phyloP scores from a whole-genome alignment of 1,140 invertebrate species.

The Cyclargus thomasi region DNA sequence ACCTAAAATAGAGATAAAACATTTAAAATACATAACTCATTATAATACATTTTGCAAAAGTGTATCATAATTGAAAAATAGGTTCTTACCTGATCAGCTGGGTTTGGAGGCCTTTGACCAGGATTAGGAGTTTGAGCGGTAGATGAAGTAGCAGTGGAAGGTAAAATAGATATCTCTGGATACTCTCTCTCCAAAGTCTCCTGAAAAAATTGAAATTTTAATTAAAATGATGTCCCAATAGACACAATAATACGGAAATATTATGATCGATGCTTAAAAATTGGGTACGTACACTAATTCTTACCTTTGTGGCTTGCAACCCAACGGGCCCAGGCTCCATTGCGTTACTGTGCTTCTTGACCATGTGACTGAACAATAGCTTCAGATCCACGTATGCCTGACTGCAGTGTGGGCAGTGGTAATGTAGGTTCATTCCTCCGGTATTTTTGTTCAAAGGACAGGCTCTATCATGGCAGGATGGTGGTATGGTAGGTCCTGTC shows the following conservation, averaged over 20 bases:
- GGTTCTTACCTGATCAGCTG: constrained; percentile 57
- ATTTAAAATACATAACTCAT: background rate
- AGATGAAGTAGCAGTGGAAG: constrained; percentile 67
- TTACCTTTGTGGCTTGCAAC: constrained; percentile 69
- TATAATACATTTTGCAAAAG: too few relatives aligned
- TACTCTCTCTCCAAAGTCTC: constrained; percentile 74
- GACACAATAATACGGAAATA: background rate
- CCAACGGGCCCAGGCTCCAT: constrained; percentile 61
- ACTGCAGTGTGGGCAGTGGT: constrained; percentile 63
- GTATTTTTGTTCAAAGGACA: constrained; percentile 65
- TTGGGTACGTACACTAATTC: constrained; percentile 11
- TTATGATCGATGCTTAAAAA: background rate
- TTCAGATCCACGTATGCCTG: constrained; percentile 66
- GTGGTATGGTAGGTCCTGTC: constrained; percentile 56
- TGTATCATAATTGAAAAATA: too few relatives aligned
- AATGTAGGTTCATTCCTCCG: constrained; percentile 63
- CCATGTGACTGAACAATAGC: constrained; percentile 63
- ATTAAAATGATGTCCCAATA: background rate
- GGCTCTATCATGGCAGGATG: constrained; percentile 57
- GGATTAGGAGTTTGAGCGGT: constrained; percentile 52
- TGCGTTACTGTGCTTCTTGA: constrained; percentile 63
- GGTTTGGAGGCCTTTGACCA: constrained; percentile 57
- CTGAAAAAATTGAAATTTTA: constrained; percentile 40
- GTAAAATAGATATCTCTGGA: constrained; percentile 72
- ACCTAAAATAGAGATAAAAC: constrained; percentile 36